Evolutionary conservation across 2,888 invertebrate genomes (phyloP).

Genomic region (Drosophila robusta): DNA sequence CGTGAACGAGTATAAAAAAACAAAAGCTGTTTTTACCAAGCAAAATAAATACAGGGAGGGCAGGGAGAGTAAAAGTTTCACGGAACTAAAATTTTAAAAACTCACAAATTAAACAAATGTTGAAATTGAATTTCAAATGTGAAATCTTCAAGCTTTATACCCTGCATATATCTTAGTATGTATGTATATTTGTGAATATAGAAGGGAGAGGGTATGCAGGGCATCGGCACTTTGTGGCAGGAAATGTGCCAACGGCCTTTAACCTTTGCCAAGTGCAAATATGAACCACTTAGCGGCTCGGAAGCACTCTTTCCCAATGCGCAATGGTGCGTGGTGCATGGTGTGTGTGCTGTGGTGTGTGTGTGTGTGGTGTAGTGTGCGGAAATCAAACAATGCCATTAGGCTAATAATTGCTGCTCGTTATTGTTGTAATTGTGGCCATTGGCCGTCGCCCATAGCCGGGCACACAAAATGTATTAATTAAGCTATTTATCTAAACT

Average conservation of each 20-base stretch:
- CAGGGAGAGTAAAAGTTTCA: too few species aligned
- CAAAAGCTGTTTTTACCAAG: too few species aligned
- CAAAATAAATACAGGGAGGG: too few species aligned
- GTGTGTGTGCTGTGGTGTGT: not conserved
- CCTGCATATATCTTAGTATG: too few species aligned
- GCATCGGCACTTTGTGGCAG: not conserved
- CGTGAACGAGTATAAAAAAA: too few species aligned
- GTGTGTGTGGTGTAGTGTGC: conserved; percentile 26
- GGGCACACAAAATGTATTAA: conserved; percentile 73
- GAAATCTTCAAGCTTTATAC: too few species aligned
- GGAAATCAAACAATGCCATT: conserved; percentile 78
- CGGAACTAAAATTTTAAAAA: too few species aligned
- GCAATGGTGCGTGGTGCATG: not conserved
- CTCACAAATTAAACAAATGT: too few species aligned
- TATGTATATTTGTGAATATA: not conserved
- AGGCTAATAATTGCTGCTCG: conserved; percentile 75
- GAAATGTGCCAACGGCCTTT: conserved; percentile 11
- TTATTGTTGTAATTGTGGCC: conserved; percentile 75
- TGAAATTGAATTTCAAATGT: too few species aligned
- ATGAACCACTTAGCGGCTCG: conserved; percentile 23
- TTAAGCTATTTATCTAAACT: conserved; percentile 81
- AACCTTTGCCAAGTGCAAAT: conserved; percentile 39
- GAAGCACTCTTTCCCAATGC: conserved; percentile 10
- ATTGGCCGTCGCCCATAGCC: conserved; percentile 37
- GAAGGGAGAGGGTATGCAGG: not conserved